Evolutionary conservation across 1,140 invertebrate species (phyloP).

Genomic region (Drosophila triauraria): DNA sequence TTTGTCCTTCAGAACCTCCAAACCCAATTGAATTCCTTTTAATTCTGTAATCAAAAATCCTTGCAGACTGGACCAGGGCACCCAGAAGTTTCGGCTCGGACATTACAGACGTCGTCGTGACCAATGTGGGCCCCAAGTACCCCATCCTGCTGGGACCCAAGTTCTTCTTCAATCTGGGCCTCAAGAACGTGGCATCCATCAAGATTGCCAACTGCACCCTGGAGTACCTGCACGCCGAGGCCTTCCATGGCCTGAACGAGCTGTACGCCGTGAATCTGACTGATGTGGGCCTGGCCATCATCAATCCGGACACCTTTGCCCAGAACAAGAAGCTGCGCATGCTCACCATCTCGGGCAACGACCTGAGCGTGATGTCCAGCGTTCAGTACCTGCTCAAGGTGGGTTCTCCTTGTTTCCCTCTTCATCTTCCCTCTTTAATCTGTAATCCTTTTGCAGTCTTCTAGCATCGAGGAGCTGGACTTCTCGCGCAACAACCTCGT

Average conservation of each 20-base stretch:
- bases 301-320: constrained; percentile 89
- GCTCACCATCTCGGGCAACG: constrained; percentile 89
- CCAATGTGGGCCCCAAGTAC: constrained; percentile 86
- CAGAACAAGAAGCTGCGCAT: constrained; percentile 88
- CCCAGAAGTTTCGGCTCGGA: constrained; percentile 87
- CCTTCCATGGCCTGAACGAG: constrained; percentile 88
- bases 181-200: constrained; percentile 87
- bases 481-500: constrained; percentile 88
- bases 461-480: constrained; percentile 88
- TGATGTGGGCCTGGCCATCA: constrained; percentile 87
- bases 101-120: constrained; percentile 87
- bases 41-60: background rate
- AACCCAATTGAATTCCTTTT: background rate
- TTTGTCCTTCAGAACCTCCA: constrained; percentile 3
- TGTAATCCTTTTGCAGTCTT: constrained; percentile 75
- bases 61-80: constrained; percentile 86
- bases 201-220: constrained; percentile 87
- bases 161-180: constrained; percentile 87
- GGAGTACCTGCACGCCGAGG: constrained; percentile 86
- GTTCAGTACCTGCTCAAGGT: constrained; percentile 79
- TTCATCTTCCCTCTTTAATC: background rate
- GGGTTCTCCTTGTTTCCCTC: background rate
- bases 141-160: constrained; percentile 86
- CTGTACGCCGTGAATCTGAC: constrained; percentile 89
- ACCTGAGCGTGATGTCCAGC: constrained; percentile 85